Conservation (phyloP, 1,140 invertebrate genomes). For the Macrostomum lignano region DNA sequence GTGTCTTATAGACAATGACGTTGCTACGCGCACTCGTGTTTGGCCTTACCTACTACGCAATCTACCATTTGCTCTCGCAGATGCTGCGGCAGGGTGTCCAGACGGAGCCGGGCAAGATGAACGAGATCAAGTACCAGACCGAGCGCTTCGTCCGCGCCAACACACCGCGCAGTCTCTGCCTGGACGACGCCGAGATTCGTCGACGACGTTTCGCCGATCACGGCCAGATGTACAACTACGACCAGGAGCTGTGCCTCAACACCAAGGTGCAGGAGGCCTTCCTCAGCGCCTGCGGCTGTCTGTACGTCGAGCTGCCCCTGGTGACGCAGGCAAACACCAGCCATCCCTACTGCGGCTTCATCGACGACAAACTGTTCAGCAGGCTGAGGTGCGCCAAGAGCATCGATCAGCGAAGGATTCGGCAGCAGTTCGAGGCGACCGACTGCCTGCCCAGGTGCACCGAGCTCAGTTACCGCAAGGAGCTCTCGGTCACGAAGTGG, state of each 20-base stretch:
- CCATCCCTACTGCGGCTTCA: neutral
- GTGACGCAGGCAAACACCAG: neutral
- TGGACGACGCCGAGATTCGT: neutral
- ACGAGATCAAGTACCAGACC: neutral
- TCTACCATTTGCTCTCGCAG: too few species aligned
- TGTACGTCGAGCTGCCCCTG: neutral
- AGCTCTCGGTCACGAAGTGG: constrained; percentile 1
- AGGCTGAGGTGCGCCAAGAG: neutral
- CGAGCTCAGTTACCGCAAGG: neutral
- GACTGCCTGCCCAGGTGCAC: neutral
- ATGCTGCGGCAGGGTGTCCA: neutral
- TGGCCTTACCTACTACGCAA: too few species aligned
- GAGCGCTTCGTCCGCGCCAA: neutral
- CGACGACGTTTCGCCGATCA: neutral
- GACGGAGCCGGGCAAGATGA: neutral
- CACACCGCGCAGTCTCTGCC: neutral
- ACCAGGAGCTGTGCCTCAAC: constrained; percentile 1
- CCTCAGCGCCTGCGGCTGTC: neutral
- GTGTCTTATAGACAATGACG: too few species aligned
- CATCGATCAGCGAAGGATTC: too few species aligned
- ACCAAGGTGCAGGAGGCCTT: neutral
- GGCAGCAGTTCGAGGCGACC: too few species aligned
- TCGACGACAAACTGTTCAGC: neutral
- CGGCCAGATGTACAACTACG: neutral
- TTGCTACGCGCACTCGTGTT: too few species aligned